Base-by-base conservation (phyloP, 2,888 invertebrate genomes). In the Eucera pruinosa region DNA sequence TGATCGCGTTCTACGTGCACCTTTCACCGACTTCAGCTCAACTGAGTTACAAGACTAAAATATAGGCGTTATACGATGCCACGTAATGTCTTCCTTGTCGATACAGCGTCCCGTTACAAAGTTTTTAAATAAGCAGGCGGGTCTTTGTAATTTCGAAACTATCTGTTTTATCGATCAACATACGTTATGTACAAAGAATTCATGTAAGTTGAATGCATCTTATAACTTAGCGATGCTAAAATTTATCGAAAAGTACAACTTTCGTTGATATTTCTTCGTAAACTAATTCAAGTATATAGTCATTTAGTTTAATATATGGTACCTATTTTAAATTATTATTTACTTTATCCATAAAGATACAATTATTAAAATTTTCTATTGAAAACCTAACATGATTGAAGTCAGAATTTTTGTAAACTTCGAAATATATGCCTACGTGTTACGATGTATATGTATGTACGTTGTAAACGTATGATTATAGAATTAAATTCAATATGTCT, bases 21-120 rank as follows among this genome's bases (percentile, higher is more conserved):
- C 64, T 55, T 66, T 74, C 33, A 68, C 50, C 62, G 61, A 55
- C 18, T 57, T 73, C 68, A 62, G 33, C 50, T 72, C 73, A 68
- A 64, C 74, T 60, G 30, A 58, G 36, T 57, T 61, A 60, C 33
- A 54, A 61, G 18, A 55, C 39, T 47, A 54, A 18, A 30, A 60
- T 61, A 55, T 48, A 48, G n/a, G 33, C 20, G 39, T 23, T 47
- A 27, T 41, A 73, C 20, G 48, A 69, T 57, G 57, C 73, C 33
- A 62, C 50, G 50, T 43, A 70, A 70, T 65, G 25, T 54, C 30
- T 23, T 65, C 41, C 41, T 54, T 41, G 45, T 27, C 11, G 25
- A 65, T 45, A 41, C 33, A 71, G 41, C 27, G n/a, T 45, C 15
- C 18, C n/a, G 20, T 62, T 45, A 20, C 5, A 48, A 58, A 58